Percentiles rank a stretch among this genome's conserved stretches.
phyloP scores from a whole-genome alignment of 2,797 vertebrate species.

The Catamblyrhynchus diadema region DNA sequence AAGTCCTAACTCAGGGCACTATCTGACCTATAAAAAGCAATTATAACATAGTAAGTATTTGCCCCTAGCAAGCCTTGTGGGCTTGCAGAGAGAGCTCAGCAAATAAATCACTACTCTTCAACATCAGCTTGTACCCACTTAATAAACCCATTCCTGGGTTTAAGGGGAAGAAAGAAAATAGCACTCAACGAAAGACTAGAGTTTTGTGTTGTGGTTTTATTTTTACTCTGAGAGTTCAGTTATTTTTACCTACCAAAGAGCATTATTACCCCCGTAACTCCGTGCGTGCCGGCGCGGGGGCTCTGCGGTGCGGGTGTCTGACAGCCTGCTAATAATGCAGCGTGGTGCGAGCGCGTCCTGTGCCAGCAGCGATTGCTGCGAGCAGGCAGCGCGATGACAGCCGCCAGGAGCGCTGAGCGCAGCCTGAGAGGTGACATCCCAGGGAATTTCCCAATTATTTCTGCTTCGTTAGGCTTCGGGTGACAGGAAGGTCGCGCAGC shows the following conservation, averaged over 20 bases:
- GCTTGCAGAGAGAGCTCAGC: background rate
- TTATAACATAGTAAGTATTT: background rate
- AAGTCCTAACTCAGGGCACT: background rate
- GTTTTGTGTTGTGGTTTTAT: background rate
- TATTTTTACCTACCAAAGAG: slow-evolving; percentile 28
- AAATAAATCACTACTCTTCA: background rate
- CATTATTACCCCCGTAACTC: background rate
- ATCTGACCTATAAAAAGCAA: background rate
- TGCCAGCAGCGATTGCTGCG: slow-evolving; percentile 54
- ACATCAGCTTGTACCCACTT: background rate
- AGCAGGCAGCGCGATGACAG: slow-evolving; percentile 34
- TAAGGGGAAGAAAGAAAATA: background rate
- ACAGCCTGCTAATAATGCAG: slow-evolving; percentile 68
- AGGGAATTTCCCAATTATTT: slow-evolving; percentile 55
- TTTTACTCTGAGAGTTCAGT: background rate
- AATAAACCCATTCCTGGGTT: background rate
- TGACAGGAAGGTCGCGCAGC: background rate
- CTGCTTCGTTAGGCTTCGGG: background rate
- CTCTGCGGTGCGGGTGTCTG: slow-evolving; percentile 20
- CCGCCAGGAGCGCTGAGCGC: background rate
- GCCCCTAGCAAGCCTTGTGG: background rate
- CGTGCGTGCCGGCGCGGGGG: background rate
- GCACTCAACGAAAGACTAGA: background rate
- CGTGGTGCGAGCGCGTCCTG: slow-evolving; percentile 4
- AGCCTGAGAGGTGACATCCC: slow-evolving; percentile 6